Base-by-base conservation (phyloP, 2,797 vertebrate species). In the Notolabrus celidotus region DNA sequence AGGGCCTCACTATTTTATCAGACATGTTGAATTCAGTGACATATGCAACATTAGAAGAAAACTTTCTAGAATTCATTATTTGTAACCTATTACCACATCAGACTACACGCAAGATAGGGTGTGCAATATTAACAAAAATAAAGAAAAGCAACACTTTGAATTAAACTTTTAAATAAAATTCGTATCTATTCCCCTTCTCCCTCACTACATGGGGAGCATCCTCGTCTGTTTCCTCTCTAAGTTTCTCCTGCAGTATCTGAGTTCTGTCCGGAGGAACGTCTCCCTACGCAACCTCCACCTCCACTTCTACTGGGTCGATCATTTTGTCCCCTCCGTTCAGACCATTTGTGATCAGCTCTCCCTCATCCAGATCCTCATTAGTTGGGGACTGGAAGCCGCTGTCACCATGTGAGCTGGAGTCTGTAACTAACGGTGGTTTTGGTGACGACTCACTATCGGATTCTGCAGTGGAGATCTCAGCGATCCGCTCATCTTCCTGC, bases 311-410 rank as follows among this genome's bases (percentile, higher is more conserved):
- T 0, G 87, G 79, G 20, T 90, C 81, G 1, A 83, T 41, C 1
- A 58, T 23, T 58, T 75, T 69, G 58, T 81, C 50, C 77, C 80
- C 73, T 5, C 55, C 33, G 3, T 60, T 65, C 53, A 88, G 67
- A 3, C 62, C 54, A 0, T 90, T 89, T 7, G 46, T 52, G 49
- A 89, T 36, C 0, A 57, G 67, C 5, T 59, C 23, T 0, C 0
- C 60, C n/a, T 79, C 88, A 8, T 92, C 85, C 0, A 65, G 59
- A 16, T 73, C 86, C 0, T 86, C 83, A 0, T 42, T 71, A 60
- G 84, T 81, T 0, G 85, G 86, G 0, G 93, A 92, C 42, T 85
- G 93, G 50, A 80, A 85, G 10, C 91, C 88, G 8, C 61, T 93
- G 67, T 92, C 90, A 0, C 84, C 56, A 0, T 7, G 60, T 0